Percentiles rank a stretch among this genome's conserved stretches.
Evolutionary conservation across 2,888 invertebrate genomes (phyloP).

Genomic region (Hydriomena furcata): DNA sequence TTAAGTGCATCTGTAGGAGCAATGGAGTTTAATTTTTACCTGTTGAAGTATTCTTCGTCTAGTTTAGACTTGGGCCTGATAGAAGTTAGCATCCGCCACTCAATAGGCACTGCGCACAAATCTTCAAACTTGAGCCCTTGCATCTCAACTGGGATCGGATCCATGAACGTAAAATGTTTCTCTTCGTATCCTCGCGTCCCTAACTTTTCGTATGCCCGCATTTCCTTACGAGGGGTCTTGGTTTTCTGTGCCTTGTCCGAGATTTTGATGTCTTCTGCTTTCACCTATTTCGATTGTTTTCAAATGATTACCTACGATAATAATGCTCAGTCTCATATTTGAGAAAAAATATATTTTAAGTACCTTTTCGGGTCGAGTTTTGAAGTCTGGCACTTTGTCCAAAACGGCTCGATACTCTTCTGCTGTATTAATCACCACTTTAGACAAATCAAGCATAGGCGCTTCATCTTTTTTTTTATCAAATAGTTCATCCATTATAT

Average conservation of each 20-base stretch:
- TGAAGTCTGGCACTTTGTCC: constrained; percentile 95
- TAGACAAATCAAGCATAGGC: constrained; percentile 92
- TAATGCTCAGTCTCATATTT: constrained; percentile 17
- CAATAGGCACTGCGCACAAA: constrained; percentile 92
- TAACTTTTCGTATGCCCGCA: constrained; percentile 85
- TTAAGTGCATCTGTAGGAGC: neutral
- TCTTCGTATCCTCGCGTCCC: constrained; percentile 85
- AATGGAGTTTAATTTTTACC: constrained; percentile 60
- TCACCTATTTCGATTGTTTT: constrained; percentile 75
- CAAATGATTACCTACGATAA: constrained; percentile 24
- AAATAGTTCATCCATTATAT: constrained; percentile 90
- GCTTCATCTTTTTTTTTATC: constrained; percentile 93
- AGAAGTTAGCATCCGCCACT: constrained; percentile 97
- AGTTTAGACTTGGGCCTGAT: constrained; percentile 91
- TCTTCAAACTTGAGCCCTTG: constrained; percentile 88
- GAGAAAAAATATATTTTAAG: constrained; percentile 28
- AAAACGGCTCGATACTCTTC: constrained; percentile 92
- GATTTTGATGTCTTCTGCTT: constrained; percentile 89
- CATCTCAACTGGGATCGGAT: constrained; percentile 94
- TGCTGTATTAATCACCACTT: constrained; percentile 88
- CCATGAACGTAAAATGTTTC: constrained; percentile 81
- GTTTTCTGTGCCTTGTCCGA: constrained; percentile 89
- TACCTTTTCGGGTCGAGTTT: constrained; percentile 94
- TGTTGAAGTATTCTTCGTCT: constrained; percentile 94
- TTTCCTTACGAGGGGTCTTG: constrained; percentile 88